phyloP scores from a whole-genome alignment of 1,140 invertebrate species.

The Scaptomyza graminum region DNA sequence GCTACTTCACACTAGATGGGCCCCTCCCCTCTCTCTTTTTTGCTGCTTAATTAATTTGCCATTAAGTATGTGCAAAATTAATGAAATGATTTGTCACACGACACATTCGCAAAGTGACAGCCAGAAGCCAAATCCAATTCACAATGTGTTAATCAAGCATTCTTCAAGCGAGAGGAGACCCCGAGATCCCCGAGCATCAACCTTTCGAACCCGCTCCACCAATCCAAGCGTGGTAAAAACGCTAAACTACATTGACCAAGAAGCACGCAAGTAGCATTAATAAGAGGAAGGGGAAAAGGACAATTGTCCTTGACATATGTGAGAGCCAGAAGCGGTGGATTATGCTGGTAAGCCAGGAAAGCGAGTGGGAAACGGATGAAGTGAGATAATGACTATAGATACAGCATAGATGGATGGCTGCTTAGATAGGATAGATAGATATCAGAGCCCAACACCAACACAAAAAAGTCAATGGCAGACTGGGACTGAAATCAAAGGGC shows the following conservation, averaged over 20 bases:
- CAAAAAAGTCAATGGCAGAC: slow-evolving; percentile 13
- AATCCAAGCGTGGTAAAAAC: slow-evolving; percentile 60
- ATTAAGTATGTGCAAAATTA: slow-evolving; percentile 78
- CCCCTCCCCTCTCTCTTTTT: neutral
- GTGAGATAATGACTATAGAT: slow-evolving; percentile 71
- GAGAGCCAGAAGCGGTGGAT: slow-evolving; percentile 38
- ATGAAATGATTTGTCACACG: slow-evolving; percentile 71
- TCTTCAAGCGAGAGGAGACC: slow-evolving; percentile 10
- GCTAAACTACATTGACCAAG: slow-evolving; percentile 65
- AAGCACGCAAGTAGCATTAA: slow-evolving; percentile 59
- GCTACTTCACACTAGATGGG: slow-evolving; percentile 20
- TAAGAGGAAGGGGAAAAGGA: no score
- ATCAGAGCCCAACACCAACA: slow-evolving; percentile 2
- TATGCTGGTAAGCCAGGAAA: slow-evolving; percentile 70
- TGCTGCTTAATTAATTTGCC: slow-evolving; percentile 69
- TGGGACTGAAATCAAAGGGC: slow-evolving; percentile 59
- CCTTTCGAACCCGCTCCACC: slow-evolving; percentile 11
- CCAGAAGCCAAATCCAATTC: slow-evolving; percentile 33
- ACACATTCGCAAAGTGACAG: slow-evolving; percentile 40
- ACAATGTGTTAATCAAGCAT: slow-evolving; percentile 69
- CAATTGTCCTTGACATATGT: slow-evolving; percentile 50
- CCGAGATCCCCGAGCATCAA: slow-evolving; percentile 1
- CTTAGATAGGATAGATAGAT: slow-evolving; percentile 25
- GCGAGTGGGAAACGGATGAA: slow-evolving; percentile 10
- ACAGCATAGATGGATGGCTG: slow-evolving; percentile 13